Evolutionary conservation across 2,797 vertebrate species (phyloP).

Genomic region (Perodicticus potto): DNA sequence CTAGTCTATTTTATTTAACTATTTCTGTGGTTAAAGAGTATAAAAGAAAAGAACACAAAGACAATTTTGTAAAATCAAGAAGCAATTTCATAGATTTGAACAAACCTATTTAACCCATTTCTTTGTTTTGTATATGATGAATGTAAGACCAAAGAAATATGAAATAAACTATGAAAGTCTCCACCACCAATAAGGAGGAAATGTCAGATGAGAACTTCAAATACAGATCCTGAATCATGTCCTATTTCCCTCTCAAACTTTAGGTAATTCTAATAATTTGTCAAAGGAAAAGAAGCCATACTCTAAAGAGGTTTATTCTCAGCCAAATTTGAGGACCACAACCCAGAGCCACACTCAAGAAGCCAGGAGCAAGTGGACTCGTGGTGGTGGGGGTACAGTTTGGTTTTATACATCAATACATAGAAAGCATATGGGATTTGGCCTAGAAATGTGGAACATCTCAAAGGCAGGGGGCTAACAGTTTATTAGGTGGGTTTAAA

Average conservation of each 20-base stretch:
- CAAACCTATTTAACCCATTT: not conserved
- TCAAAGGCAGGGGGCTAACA: too few species aligned
- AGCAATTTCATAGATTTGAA: conserved; percentile 12
- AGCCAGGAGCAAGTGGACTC: too few species aligned
- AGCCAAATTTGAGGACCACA: too few species aligned
- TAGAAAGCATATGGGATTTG: too few species aligned
- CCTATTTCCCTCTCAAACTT: not conserved
- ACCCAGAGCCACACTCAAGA: too few species aligned
- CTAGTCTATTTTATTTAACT: not conserved
- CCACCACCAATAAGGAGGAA: not conserved
- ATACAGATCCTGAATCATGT: not conserved
- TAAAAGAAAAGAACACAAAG: not conserved
- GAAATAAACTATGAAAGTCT: not conserved
- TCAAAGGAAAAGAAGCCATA: too few species aligned
- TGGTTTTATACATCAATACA: too few species aligned
- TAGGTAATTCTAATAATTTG: not conserved
- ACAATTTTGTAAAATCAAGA: not conserved
- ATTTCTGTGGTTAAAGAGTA: not conserved
- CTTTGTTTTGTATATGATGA: conserved; percentile 7
- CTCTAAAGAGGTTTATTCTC: too few species aligned
- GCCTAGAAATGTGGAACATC: too few species aligned
- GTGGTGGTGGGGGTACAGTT: too few species aligned
- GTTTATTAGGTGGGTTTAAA: too few species aligned
- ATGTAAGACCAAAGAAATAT: not conserved
- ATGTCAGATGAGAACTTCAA: not conserved